Conservation (phyloP, 2,888 invertebrate species). For the Drosophila prolongata region DNA sequence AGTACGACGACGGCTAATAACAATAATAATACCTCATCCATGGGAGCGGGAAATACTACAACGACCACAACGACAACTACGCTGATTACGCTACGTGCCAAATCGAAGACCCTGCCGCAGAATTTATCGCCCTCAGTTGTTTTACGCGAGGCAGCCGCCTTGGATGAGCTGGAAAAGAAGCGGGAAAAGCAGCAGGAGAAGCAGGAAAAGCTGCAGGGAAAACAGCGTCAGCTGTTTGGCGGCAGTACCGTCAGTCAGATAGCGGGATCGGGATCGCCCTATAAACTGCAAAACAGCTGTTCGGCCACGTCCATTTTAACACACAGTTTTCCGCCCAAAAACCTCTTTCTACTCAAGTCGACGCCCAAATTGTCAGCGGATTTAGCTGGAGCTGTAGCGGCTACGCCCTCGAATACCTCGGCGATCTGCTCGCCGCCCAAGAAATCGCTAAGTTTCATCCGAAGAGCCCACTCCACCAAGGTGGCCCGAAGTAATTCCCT, state of each 20-base stretch:
- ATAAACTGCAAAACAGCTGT: constrained; percentile 65
- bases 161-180: constrained; percentile 29
- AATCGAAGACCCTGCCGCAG: constrained; percentile 88
- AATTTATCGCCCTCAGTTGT: constrained; percentile 85
- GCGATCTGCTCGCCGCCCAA: constrained; percentile 85
- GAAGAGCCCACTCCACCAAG: constrained; percentile 90
- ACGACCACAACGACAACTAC: constrained; percentile 57
- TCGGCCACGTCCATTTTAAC: constrained; percentile 75
- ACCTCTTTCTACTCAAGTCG: constrained; percentile 83
- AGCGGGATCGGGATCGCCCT: constrained; percentile 42
- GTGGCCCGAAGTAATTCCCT: constrained; percentile 88
- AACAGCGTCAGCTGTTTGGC: constrained; percentile 73
- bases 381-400: constrained; percentile 11
- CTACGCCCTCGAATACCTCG: constrained; percentile 72
- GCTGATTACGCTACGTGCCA: constrained; percentile 83
- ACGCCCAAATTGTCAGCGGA: constrained; percentile 70
- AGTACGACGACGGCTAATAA: constrained; percentile 7
- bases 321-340: constrained; percentile 84
- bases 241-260: constrained; percentile 69
- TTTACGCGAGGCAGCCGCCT: constrained; percentile 77
- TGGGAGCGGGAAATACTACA: background rate
- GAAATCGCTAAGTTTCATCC: constrained; percentile 88
- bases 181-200: constrained; percentile 15
- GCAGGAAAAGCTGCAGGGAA: constrained; percentile 31
- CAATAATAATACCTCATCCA: constrained; percentile 5